A percentile compares a stretch with the other conserved stretches of the same genome.
Conservation (phyloP, 2,888 invertebrate genomes). For the Ichneumon xanthorius region DNA sequence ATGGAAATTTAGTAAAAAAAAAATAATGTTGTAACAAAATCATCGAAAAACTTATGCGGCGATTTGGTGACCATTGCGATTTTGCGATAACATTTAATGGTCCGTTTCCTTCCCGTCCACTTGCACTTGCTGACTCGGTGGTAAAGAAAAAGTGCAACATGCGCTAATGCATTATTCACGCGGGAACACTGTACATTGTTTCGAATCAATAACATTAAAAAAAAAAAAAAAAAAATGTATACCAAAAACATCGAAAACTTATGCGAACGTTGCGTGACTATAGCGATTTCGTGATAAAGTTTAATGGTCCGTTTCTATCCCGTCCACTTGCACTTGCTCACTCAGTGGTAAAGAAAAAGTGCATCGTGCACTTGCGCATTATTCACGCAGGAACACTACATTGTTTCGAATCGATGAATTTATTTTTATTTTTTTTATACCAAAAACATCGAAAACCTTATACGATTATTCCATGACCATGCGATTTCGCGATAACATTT, state of each 20-base stretch:
- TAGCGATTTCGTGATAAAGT: not conserved
- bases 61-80: too few species aligned
- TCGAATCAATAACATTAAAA: too few species aligned
- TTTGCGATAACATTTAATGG: too few species aligned
- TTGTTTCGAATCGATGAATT: too few species aligned
- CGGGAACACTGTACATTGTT: constrained; percentile 65
- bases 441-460: not conserved
- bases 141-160: too few species aligned
- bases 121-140: too few species aligned
- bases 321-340: not conserved
- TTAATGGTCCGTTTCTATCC: not conserved
- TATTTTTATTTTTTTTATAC: not conserved
- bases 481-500: too few species aligned
- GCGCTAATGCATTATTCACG: not conserved
- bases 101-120: too few species aligned
- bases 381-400: not conserved
- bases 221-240: not conserved
- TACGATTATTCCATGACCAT: too few species aligned
- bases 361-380: not conserved
- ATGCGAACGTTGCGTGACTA: too few species aligned
- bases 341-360: not conserved
- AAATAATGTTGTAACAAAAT: not conserved
- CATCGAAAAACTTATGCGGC: not conserved
- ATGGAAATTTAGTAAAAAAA: not conserved
- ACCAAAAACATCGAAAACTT: not conserved